phyloP scores from a whole-genome alignment of 2,888 invertebrate species.

The Idaea aversata region DNA sequence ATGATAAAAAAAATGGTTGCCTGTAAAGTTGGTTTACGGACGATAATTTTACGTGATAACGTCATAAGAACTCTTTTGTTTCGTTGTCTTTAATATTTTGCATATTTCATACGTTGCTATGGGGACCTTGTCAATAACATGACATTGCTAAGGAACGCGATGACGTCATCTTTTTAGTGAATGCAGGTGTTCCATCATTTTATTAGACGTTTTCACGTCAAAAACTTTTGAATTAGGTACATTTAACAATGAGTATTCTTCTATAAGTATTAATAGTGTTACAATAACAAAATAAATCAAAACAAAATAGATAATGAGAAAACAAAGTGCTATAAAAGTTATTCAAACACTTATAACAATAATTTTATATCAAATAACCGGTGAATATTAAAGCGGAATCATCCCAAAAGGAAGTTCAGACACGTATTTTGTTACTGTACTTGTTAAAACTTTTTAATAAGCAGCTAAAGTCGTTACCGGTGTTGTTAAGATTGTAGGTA shows the following conservation, averaged over 20 bases:
- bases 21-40: no score
- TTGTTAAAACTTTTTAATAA: conserved; percentile 11
- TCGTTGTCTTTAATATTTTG: no score
- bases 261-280: background rate
- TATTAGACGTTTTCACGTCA: no score
- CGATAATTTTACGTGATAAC: no score
- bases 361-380: background rate
- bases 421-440: conserved; percentile 10
- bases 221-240: no score
- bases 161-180: no score
- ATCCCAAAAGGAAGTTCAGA: conserved; percentile 8
- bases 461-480: background rate
- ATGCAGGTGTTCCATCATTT: no score
- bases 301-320: background rate
- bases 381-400: conserved; percentile 5
- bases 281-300: background rate
- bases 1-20: no score
- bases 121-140: no score
- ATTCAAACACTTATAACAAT: conserved; percentile 1
- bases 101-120: no score
- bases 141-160: no score
- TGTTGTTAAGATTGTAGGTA: conserved; percentile 1
- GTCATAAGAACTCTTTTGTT: no score
- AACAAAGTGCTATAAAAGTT: background rate
- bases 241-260: background rate